Evolutionary conservation across 1,140 invertebrate species (phyloP).

Genomic region (Leptinotarsa texana): DNA sequence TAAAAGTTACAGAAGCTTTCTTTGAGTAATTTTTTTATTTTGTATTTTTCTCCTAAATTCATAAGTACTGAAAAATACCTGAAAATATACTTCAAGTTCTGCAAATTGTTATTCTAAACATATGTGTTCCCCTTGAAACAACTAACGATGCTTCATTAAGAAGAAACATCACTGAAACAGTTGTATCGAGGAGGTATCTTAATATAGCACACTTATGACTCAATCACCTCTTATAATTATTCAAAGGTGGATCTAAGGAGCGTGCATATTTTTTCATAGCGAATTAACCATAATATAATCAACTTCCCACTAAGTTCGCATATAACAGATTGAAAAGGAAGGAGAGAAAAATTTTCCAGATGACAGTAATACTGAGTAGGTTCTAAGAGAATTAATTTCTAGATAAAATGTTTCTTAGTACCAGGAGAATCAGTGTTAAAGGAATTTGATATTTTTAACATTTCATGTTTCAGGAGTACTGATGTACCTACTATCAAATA

Average conservation of each 20-base stretch:
- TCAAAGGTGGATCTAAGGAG: conserved; percentile 56
- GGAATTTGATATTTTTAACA: not conserved
- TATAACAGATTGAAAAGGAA: not conserved
- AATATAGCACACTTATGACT: conserved; percentile 56
- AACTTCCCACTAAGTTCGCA: not conserved
- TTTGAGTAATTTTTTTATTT: too few species aligned
- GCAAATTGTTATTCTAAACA: not conserved
- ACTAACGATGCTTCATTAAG: conserved; percentile 19
- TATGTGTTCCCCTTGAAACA: conserved; percentile 49
- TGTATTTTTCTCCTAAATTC: too few species aligned
- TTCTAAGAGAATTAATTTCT: too few species aligned
- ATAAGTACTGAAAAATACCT: too few species aligned
- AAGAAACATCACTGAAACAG: conserved; percentile 30
- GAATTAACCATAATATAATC: too few species aligned
- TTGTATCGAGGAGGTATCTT: conserved; percentile 48
- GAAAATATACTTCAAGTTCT: too few species aligned
- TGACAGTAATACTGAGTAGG: too few species aligned
- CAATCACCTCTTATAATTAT: conserved; percentile 49
- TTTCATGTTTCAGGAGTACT: not conserved
- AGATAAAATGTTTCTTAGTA: too few species aligned
- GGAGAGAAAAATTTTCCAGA: too few species aligned
- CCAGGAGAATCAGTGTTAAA: too few species aligned
- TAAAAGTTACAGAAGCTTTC: too few species aligned
- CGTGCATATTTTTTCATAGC: conserved; percentile 39
- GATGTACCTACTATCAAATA: not conserved